Evolutionary conservation across 2,113 vertebrate genomes (phyloP).

Genomic region (Tenrec ecaudatus): DNA sequence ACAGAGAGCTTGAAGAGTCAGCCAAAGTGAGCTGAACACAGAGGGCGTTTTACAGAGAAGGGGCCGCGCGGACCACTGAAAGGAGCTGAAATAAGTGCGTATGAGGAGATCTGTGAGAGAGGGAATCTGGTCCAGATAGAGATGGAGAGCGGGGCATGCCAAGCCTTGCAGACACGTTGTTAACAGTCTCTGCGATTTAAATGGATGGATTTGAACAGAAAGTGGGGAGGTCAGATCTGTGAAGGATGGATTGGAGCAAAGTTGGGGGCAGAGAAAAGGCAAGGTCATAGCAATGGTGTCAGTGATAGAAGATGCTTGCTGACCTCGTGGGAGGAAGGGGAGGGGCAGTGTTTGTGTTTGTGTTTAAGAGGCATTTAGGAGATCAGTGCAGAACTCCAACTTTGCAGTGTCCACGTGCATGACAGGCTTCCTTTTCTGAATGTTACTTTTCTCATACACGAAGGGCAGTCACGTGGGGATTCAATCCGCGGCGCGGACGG

Average conservation of each 20-base stretch:
- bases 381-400: not conserved
- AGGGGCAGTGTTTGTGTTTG: accelerated
- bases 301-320: not conserved
- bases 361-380: not conserved
- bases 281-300: not conserved
- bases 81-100: not conserved
- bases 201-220: not conserved
- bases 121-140: not conserved
- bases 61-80: not conserved
- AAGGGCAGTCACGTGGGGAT: not conserved
- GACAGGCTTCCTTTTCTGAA: not conserved
- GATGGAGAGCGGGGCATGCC: not conserved
- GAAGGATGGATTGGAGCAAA: not conserved
- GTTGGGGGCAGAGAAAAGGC: not conserved
- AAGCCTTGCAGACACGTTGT: not conserved
- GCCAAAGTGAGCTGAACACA: not conserved
- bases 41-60: not conserved
- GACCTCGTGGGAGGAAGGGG: not conserved
- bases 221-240: not conserved
- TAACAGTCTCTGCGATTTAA: not conserved
- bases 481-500: not conserved
- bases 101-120: not conserved
- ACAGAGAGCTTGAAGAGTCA: not conserved
- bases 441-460: not conserved
- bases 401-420: not conserved